Evolutionary conservation across 2,888 invertebrate species (phyloP), one percentile per base, ranked within the genome.

Genomic region (Cerastoderma edule): DNA sequence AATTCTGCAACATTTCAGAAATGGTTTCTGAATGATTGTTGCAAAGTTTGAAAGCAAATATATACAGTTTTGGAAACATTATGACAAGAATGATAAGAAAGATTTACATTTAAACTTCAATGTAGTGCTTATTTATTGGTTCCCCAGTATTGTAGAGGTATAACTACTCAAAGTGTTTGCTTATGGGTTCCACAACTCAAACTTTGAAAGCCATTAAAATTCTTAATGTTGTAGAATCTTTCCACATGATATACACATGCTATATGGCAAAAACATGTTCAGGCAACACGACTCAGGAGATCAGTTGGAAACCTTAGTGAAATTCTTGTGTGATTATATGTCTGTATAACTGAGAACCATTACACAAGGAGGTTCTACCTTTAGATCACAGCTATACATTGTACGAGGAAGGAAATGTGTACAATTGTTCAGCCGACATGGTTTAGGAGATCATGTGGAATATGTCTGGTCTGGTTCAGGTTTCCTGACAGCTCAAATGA

Each of bases 401-500:
- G 22, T 22, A 50, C n/a, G 4, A 5, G 24, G 8, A 5, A 4
- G 4, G 24, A 5, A 6, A 50, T 6, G 22, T 75, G 66, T 70
- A 8, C n/a, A n/a, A n/a, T n/a, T n/a, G 22, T 22, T 60, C 60
- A 60, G 24, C 67, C 64, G 4, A 67, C 67, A 46, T 74, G 68
- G 46, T 75, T 68, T 5, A 77, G 39, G 8, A 81, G 65, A 48
- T 81, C 75, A 44, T 72, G 50, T 28, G 80, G 79, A 69, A 86
- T 82, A 67, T 86, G 86, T 30, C 76, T 81, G 39, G 83, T 83
- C n/a, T 72, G 79, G 67, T 86, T 82, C 3, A 87, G 63, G 53
- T 83, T 84, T 66, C 83, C 86, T 48, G 82, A 73, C 39, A 88
- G 69, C 78, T 85, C 87, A 76, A 88, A 83, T 48, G 82, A 80